A percentile compares a stretch with the other conserved stretches of the same genome.
Conservation (phyloP, 2,113 vertebrate genomes). For the Potamarius usumacintae region DNA sequence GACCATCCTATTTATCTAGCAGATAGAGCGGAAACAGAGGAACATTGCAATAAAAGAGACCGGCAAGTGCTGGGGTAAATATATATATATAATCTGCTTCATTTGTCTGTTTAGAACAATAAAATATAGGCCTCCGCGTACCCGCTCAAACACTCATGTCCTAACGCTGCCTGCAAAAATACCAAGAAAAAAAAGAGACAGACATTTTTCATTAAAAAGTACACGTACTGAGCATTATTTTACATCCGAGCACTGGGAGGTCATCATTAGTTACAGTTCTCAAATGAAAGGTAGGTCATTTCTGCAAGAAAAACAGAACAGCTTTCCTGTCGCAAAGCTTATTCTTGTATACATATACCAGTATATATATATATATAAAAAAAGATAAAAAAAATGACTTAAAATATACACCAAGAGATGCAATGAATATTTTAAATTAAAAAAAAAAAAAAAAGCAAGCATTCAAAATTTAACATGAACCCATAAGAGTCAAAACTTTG, state of each 20-base stretch:
- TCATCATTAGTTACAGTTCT: constrained; percentile 84
- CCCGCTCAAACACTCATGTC: constrained; percentile 71
- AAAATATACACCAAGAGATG: constrained; percentile 91
- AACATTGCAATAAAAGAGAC: constrained; percentile 79
- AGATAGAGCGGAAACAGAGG: constrained; percentile 75
- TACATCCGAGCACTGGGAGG: constrained; percentile 80
- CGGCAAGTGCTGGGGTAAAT: constrained; percentile 83
- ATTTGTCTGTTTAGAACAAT: constrained; percentile 78
- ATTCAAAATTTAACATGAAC: constrained; percentile 84
- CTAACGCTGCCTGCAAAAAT: constrained; percentile 79
- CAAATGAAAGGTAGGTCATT: constrained; percentile 77
- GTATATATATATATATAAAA: constrained; percentile 66
- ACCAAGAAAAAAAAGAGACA: constrained; percentile 71
- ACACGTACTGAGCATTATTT: constrained; percentile 76
- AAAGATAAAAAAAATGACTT: constrained; percentile 64
- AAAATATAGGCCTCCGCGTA: constrained; percentile 80
- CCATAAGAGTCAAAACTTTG: constrained; percentile 74
- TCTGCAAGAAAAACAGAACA: constrained; percentile 78
- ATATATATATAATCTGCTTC: constrained; percentile 78
- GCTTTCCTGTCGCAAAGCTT: constrained; percentile 81
- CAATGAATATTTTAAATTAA: constrained; percentile 73
- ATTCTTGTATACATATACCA: constrained; percentile 77
- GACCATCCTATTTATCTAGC: constrained; percentile 79
- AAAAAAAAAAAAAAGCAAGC: constrained; percentile 71
- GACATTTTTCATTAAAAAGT: constrained; percentile 75